Evolutionary conservation across 2,888 invertebrate genomes (phyloP), one percentile per base, ranked within the genome.

Genomic region (Lepidocyrtoides sp.): DNA sequence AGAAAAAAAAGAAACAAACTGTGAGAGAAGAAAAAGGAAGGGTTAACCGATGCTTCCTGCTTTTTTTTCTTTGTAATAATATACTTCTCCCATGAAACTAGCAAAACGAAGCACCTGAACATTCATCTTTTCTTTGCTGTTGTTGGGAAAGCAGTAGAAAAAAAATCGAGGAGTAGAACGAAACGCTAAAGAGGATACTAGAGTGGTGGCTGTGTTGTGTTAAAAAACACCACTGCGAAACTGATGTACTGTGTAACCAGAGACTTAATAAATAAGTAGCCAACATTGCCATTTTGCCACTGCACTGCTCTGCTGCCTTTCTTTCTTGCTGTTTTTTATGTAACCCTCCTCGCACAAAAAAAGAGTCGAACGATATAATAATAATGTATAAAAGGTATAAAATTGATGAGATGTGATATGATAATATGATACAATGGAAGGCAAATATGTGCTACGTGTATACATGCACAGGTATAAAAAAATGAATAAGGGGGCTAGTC

Each of bases 191-290:
- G 44, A 32, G 36, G 36, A 36, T 32, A 69, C 5, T 8, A 69
- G 66, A 8, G 8, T 32, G 36, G 17, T n/a, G 17, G 66, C 0
- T 2, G n/a, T 72, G n/a, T 8, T 69, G n/a, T 36, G 17, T 17
- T 36, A 69, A 14, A 36, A 7, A 5, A 36, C 20, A 69, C 36
- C 17, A 69, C 32, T 69, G 17, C 66, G 41, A 41, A 72, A 72
- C 72, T 72, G 72, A 72, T 72, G 20, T 44, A 72, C 23, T 72
- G 44, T 72, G 72, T 72, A 72, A 72, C 72, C 72, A 44, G 72
- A 72, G 72, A 72, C 72, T 44, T 72, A 72, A 72, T 72, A 72
- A 72, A 72, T 72, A 72, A 72, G 72, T 72, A 41, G 72, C 44
- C 72, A 41, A 41, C 72, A 72, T 44, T 23, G 44, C 44, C n/a